A percentile compares a stretch with the other conserved stretches of the same genome.
Conservation (phyloP, 2,888 invertebrate genomes). For the Eretmocerus hayati region DNA sequence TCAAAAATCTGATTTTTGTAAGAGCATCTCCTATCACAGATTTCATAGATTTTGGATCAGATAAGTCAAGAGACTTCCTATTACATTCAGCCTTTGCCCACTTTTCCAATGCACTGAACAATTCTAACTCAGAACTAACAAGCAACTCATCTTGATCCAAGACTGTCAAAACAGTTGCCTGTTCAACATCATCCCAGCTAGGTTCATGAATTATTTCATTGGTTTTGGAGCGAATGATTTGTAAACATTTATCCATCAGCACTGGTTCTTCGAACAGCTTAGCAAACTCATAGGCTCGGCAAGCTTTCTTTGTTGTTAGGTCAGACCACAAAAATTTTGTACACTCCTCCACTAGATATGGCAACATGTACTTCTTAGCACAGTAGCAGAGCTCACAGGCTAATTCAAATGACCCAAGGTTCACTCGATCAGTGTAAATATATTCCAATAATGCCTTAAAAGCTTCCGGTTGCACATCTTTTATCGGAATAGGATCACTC, state of each 20-base stretch:
- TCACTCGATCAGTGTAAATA: constrained; percentile 72
- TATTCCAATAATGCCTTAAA: constrained; percentile 77
- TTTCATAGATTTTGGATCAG: constrained; percentile 34
- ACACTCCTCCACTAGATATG: constrained; percentile 74
- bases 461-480: constrained; percentile 80
- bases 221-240: constrained; percentile 73
- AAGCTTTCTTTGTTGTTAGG: constrained; percentile 71
- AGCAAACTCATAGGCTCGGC: constrained; percentile 80
- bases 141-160: constrained; percentile 68
- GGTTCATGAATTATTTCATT: constrained; percentile 67
- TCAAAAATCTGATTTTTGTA: constrained; percentile 72
- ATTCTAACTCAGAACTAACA: constrained; percentile 67
- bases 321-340: constrained; percentile 79
- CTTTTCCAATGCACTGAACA: constrained; percentile 68
- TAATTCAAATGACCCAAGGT: constrained; percentile 74
- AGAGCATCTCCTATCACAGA: constrained; percentile 55
- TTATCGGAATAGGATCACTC: constrained; percentile 67
- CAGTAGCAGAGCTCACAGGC: constrained; percentile 83
- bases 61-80: constrained; percentile 46
- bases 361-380: constrained; percentile 83
- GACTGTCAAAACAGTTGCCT: constrained; percentile 66
- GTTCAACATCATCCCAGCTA: constrained; percentile 71
- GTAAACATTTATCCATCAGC: constrained; percentile 73
- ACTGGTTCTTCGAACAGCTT: constrained; percentile 76
- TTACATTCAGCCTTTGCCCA: constrained; percentile 57